Percentiles rank a stretch among this genome's conserved stretches.
These are phyloP conservation scores for Bombus consobrinus DNA, from an alignment of 1,140 invertebrate genomes.

Conservation along the genomic window DNA sequence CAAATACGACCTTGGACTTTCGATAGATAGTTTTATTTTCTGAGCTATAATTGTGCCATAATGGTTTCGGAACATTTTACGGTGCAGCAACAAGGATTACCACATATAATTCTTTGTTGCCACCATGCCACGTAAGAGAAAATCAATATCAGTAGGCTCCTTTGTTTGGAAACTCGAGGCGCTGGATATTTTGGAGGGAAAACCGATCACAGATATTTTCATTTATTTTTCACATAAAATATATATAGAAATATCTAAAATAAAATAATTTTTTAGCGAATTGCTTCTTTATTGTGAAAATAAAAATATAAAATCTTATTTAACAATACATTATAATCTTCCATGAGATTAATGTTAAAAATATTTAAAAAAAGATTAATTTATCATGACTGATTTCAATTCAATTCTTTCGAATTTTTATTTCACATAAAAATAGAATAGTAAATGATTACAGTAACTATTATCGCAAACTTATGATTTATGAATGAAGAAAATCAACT, in stretches of 20 bases:
- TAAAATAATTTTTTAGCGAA: neutral
- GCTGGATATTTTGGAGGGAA: constrained; percentile 69
- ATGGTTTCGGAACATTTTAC: constrained; percentile 11
- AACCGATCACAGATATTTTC: neutral
- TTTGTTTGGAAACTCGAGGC: constrained; percentile 73
- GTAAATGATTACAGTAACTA: too few species aligned
- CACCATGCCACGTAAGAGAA: constrained; percentile 69
- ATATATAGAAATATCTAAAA: neutral
- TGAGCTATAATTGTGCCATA: neutral
- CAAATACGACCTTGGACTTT: neutral
- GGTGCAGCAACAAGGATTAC: constrained; percentile 38
- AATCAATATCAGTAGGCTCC: constrained; percentile 78
- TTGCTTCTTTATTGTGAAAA: neutral
- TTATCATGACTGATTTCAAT: neutral
- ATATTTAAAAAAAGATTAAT: neutral
- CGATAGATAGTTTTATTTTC: neutral
- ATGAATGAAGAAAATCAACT: neutral
- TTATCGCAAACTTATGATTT: neutral
- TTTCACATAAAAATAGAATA: neutral
- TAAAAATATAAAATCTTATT: neutral
- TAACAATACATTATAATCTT: neutral
- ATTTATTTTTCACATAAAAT: neutral
- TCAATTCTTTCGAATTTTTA: neutral
- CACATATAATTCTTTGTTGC: constrained; percentile 74
- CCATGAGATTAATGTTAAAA: neutral